These are phyloP conservation scores for Carassius carassius DNA, from an alignment of 2,113 vertebrate genomes.

Conservation along the genomic window DNA sequence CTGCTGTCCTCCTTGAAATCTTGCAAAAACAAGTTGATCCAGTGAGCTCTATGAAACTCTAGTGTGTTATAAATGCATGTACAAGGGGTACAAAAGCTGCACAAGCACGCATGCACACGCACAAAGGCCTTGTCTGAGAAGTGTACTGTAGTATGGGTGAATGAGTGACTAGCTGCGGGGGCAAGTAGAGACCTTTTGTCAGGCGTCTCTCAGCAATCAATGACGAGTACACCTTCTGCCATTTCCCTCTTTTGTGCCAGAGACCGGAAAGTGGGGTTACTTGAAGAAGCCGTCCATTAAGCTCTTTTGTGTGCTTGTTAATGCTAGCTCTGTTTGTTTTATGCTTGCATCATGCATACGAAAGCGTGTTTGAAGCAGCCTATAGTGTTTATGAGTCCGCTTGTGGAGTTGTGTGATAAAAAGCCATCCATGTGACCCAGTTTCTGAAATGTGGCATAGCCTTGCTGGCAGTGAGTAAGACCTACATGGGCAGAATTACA, in stretches of 20 bases:
- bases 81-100: neutral
- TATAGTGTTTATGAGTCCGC: constrained; percentile 21
- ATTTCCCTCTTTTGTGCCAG: constrained; percentile 69
- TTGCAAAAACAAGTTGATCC: constrained; percentile 30
- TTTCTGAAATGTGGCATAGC: constrained; percentile 43
- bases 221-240: constrained; percentile 70
- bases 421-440: constrained; percentile 45
- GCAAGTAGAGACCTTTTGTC: constrained; percentile 66
- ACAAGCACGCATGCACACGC: neutral
- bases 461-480: constrained; percentile 37
- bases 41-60: neutral
- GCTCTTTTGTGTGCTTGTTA: constrained; percentile 23
- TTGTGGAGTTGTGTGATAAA: constrained; percentile 41
- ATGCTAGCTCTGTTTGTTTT: constrained; percentile 22
- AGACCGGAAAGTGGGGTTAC: constrained; percentile 54
- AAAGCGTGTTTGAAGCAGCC: constrained; percentile 20
- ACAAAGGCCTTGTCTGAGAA: constrained; percentile 9
- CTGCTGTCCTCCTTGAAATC: constrained; percentile 29
- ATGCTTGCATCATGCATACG: constrained; percentile 6
- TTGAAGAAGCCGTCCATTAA: constrained; percentile 69
- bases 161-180: constrained; percentile 46
- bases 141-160: constrained; percentile 43
- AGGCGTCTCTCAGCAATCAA: constrained; percentile 63
- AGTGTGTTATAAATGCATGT: neutral
- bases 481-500: constrained; percentile 16